Evolutionary conservation across 2,797 vertebrate species (phyloP).

Genomic region (Acrocephalus scirpaceus): DNA sequence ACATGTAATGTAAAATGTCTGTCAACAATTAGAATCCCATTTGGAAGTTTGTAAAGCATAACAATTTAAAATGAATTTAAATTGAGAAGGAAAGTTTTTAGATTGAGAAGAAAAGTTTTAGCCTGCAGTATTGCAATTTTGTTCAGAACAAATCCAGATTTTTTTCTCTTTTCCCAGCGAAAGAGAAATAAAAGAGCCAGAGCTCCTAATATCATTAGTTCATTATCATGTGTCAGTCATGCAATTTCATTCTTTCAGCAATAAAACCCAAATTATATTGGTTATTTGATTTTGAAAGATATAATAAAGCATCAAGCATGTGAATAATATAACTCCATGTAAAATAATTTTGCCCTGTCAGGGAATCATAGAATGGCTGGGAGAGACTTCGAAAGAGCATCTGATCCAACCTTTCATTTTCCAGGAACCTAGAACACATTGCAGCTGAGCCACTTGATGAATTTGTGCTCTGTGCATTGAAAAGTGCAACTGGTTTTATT

Average conservation of each 20-base stretch:
- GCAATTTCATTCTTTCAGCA: not conserved
- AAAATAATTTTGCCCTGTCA: not conserved
- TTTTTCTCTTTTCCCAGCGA: not conserved
- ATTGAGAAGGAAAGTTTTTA: constrained; percentile 58
- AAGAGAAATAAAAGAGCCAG: not conserved
- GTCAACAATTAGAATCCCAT: constrained; percentile 71
- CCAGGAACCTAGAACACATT: not conserved
- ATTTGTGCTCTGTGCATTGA: not conserved
- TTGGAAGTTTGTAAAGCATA: constrained; percentile 72
- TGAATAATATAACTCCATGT: not conserved
- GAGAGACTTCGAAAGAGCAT: not conserved
- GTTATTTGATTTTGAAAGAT: constrained; percentile 32
- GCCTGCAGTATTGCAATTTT: not conserved
- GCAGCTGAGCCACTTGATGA: not conserved
- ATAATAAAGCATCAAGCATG: not conserved
- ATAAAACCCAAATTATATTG: not conserved
- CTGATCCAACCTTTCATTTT: not conserved
- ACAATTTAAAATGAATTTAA: constrained; percentile 66
- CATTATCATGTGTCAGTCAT: not conserved
- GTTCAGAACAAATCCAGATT: not conserved
- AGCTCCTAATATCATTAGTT: constrained; percentile 15
- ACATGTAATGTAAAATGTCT: constrained; percentile 70
- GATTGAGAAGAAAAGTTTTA: constrained; percentile 48
- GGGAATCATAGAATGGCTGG: not conserved
- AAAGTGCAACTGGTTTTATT: not conserved